A percentile compares a stretch with the other conserved stretches of the same genome.
phyloP scores from a whole-genome alignment of 1,140 invertebrate genomes.

The Drosophila quadrilineata region DNA sequence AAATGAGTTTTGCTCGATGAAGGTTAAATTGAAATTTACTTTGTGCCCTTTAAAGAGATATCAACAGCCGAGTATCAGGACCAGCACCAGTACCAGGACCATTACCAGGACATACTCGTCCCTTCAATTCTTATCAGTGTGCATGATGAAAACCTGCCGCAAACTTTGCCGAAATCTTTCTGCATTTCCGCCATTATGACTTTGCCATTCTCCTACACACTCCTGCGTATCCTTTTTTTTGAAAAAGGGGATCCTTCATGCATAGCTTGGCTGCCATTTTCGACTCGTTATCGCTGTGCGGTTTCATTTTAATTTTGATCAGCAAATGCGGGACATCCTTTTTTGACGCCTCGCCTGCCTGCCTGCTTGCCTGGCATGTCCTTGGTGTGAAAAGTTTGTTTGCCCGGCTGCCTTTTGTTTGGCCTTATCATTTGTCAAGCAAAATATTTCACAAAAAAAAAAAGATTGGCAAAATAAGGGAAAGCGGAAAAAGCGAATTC shows the following conservation, averaged over 20 bases:
- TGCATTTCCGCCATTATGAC: constrained; percentile 40
- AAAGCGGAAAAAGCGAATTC: constrained; percentile 42
- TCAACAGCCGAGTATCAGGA: constrained; percentile 39
- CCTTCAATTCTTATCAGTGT: constrained; percentile 4
- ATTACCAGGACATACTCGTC: too few relatives aligned
- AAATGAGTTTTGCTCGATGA: constrained; percentile 78
- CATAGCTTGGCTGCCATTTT: too few relatives aligned
- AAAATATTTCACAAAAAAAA: too few relatives aligned
- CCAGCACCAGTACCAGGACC: background rate
- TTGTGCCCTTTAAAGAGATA: constrained; percentile 34
- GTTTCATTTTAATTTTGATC: constrained; percentile 75
- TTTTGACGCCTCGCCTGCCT: constrained; percentile 22
- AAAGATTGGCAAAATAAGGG: background rate
- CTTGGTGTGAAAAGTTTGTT: constrained; percentile 70
- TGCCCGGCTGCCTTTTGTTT: constrained; percentile 70
- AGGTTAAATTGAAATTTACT: constrained; percentile 80
- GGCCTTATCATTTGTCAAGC: constrained; percentile 76
- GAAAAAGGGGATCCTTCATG: too few relatives aligned
- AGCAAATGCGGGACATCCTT: constrained; percentile 58
- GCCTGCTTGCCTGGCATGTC: constrained; percentile 5
- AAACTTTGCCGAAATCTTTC: constrained; percentile 63
- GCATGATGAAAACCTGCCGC: constrained; percentile 60
- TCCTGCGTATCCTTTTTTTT: background rate
- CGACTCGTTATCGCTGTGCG: constrained; percentile 6
- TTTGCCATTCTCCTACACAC: background rate